Percentiles rank a stretch among this genome's conserved stretches.
phyloP scores from a whole-genome alignment of 2,888 invertebrate species.

The Plutella xylostella region DNA sequence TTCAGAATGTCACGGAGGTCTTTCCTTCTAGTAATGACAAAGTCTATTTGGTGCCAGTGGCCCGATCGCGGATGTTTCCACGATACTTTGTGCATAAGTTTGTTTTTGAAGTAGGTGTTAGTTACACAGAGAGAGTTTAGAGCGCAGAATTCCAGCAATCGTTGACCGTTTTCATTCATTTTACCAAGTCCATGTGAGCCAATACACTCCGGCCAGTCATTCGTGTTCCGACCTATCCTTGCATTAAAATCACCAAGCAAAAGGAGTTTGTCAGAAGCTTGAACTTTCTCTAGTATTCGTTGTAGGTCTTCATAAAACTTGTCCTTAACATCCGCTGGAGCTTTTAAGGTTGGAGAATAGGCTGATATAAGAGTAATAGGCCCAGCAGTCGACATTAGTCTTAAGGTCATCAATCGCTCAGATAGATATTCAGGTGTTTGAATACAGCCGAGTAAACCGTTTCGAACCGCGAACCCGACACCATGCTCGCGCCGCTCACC shows the following conservation, averaged over 20 bases:
- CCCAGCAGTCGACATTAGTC: background rate
- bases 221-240: background rate
- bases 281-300: background rate
- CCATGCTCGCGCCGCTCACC: background rate
- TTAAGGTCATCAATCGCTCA: background rate
- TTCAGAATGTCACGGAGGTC: background rate
- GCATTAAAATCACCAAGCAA: constrained; percentile 3
- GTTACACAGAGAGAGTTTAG: constrained; percentile 14
- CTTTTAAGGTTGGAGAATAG: background rate
- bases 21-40: constrained; percentile 6
- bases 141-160: constrained; percentile 15
- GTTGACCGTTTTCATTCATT: constrained; percentile 3
- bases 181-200: background rate
- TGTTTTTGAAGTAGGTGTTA: constrained; percentile 16
- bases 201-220: background rate
- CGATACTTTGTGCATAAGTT: constrained; percentile 13
- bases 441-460: background rate
- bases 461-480: background rate
- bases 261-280: background rate
- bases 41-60: background rate
- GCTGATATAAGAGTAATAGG: background rate
- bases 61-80: background rate
- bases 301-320: background rate
- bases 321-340: background rate
- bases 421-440: too few relatives aligned